A percentile compares a stretch with the other conserved stretches of the same genome.
phyloP scores from a whole-genome alignment of 2,797 vertebrate species.

The Ptychadena robeensis region DNA sequence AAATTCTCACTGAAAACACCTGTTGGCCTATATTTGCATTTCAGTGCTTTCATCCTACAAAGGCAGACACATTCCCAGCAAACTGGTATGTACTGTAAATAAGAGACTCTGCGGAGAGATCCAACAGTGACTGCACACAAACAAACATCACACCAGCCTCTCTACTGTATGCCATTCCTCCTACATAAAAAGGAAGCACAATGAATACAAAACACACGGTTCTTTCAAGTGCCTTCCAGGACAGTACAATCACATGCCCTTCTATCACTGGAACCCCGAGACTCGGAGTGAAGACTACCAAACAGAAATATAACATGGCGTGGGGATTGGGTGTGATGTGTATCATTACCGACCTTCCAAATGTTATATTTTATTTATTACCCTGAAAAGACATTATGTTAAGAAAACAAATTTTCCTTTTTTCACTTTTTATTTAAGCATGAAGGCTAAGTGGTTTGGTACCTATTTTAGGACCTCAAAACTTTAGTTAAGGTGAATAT shows the following conservation, averaged over 20 bases:
- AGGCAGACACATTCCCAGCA: constrained; percentile 25
- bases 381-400: background rate
- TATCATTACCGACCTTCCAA: background rate
- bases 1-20: constrained; percentile 4
- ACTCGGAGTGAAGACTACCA: constrained; percentile 2
- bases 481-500: too few species aligned
- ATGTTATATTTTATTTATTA: background rate
- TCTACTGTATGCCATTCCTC: constrained; percentile 19
- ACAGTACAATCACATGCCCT: constrained; percentile 18
- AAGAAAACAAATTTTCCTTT: too few species aligned
- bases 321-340: background rate
- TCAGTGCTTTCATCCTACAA: constrained; percentile 34
- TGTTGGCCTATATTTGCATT: constrained; percentile 38
- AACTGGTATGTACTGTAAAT: constrained; percentile 33
- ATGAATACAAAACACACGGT: constrained; percentile 38
- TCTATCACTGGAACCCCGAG: background rate
- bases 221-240: constrained; percentile 51
- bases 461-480: too few species aligned
- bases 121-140: constrained; percentile 27
- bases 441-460: too few species aligned
- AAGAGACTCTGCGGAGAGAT: constrained; percentile 29
- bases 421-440: too few species aligned
- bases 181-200: constrained; percentile 21
- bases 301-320: background rate
- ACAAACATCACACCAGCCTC: constrained; percentile 24